Conservation (phyloP, 1,140 invertebrate genomes). For the Drosophila asahinai region DNA sequence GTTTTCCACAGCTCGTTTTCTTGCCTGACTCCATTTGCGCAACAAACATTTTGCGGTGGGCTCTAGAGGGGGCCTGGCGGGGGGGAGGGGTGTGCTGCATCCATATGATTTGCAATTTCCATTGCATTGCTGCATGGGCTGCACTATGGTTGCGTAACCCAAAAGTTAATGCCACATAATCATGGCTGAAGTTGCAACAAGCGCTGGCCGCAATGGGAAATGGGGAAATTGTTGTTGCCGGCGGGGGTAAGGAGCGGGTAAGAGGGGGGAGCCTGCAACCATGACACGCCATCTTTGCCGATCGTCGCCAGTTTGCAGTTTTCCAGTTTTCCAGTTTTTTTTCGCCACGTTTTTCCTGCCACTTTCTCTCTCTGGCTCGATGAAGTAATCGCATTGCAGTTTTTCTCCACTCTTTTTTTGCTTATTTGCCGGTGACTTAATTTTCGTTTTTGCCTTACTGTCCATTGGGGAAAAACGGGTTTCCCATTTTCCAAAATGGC, state of each 20-base stretch:
- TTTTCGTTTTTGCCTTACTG: conserved; percentile 59
- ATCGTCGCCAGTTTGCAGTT: conserved; percentile 29
- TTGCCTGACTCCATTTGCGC: conserved; percentile 68
- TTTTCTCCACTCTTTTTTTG: conserved; percentile 6
- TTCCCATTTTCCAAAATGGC: conserved; percentile 62
- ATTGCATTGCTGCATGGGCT: conserved; percentile 67
- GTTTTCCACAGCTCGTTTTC: conserved; percentile 45
- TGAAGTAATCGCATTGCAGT: conserved; percentile 67
- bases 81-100: conserved; percentile 16
- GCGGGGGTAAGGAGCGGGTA: not conserved
- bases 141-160: conserved; percentile 72
- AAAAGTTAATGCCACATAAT: conserved; percentile 83
- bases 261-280: conserved; percentile 19
- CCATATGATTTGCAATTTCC: conserved; percentile 82
- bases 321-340: conserved; percentile 9
- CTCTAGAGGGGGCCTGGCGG: not conserved
- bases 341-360: conserved; percentile 68
- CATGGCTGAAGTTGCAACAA: conserved; percentile 82
- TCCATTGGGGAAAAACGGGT: conserved; percentile 64
- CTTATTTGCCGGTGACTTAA: conserved; percentile 69
- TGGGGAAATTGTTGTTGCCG: conserved; percentile 68
- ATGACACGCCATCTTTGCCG: conserved; percentile 66
- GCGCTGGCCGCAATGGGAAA: conserved; percentile 73
- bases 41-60: conserved; percentile 60
- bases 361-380: conserved; percentile 75